Percentiles rank a stretch among this genome's conserved stretches.
Conservation (phyloP, 2,797 vertebrate genomes). For the Todus mexicanus region DNA sequence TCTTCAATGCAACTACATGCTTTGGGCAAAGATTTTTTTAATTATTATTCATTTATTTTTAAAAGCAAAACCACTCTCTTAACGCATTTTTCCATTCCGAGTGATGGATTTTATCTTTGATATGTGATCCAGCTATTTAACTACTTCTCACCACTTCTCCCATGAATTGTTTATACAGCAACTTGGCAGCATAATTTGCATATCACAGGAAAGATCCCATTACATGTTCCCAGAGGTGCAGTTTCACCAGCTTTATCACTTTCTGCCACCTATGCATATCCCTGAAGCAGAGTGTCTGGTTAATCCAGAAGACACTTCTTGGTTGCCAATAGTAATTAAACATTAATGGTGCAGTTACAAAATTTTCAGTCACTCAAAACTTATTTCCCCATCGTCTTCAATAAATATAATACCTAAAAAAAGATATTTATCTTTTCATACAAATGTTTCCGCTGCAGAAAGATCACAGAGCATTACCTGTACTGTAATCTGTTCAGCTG, state of each 20-base stretch:
- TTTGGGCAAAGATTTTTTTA: background rate
- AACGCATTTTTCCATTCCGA: background rate
- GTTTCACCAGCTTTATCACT: conserved; percentile 44
- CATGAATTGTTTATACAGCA: conserved; percentile 26
- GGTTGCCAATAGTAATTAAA: conserved; percentile 24
- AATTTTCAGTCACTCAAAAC: conserved; percentile 24
- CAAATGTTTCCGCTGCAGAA: background rate
- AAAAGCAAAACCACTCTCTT: background rate
- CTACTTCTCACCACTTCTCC: conserved; percentile 24
- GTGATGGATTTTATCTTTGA: background rate
- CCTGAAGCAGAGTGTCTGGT: conserved; percentile 3
- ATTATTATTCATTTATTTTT: conserved; percentile 16
- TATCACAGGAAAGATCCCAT: conserved; percentile 46
- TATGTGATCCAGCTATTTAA: conserved; percentile 21
- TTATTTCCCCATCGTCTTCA: background rate
- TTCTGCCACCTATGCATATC: conserved; percentile 40
- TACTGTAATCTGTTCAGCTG: background rate
- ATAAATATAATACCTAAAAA: conserved; percentile 8
- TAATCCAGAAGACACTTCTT: conserved; percentile 20
- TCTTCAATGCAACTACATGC: background rate
- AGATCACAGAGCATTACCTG: background rate
- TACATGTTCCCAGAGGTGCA: background rate
- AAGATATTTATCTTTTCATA: background rate
- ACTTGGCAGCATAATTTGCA: conserved; percentile 34
- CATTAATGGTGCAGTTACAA: background rate